Conservation (phyloP, 2,113 vertebrate genomes). For the Myrmecobius fasciatus region DNA sequence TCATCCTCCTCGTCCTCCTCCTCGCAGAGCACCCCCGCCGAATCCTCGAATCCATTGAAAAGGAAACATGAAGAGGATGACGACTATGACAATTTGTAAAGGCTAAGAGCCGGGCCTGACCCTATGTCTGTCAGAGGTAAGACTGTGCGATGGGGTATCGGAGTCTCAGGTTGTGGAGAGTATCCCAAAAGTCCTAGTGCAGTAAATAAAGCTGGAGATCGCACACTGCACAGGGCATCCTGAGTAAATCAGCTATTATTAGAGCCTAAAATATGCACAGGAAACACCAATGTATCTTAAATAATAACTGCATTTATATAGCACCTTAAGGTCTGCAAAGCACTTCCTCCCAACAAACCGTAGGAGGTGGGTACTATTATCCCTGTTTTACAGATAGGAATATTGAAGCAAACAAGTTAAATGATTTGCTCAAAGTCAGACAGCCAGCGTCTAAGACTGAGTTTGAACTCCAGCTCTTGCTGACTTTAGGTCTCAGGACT, state of each 20-base stretch:
- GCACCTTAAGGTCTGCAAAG: background rate
- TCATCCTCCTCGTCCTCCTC: background rate
- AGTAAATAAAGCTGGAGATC: background rate
- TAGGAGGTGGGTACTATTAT: background rate
- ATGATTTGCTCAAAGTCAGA: background rate
- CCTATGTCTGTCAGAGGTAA: constrained; percentile 7
- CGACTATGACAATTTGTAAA: constrained; percentile 89
- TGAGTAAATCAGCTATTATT: background rate
- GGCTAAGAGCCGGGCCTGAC: background rate
- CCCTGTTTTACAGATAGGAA: background rate
- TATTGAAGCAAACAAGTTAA: background rate
- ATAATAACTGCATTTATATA: too few species aligned
- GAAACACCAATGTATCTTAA: background rate
- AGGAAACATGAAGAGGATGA: constrained; percentile 96
- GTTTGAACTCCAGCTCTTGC: background rate
- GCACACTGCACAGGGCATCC: too few species aligned
- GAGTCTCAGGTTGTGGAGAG: constrained; percentile 43
- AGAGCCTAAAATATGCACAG: background rate
- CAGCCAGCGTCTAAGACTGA: background rate
- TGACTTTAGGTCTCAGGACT: background rate
- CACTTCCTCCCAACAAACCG: background rate
- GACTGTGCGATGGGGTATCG: constrained; percentile 51
- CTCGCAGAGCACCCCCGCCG: constrained; percentile 83
- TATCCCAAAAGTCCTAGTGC: background rate
- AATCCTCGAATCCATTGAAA: constrained; percentile 88